Percentiles rank a stretch among this genome's conserved stretches.
phyloP scores from a whole-genome alignment of 2,888 invertebrate species.

The Amphipyra berbera region DNA sequence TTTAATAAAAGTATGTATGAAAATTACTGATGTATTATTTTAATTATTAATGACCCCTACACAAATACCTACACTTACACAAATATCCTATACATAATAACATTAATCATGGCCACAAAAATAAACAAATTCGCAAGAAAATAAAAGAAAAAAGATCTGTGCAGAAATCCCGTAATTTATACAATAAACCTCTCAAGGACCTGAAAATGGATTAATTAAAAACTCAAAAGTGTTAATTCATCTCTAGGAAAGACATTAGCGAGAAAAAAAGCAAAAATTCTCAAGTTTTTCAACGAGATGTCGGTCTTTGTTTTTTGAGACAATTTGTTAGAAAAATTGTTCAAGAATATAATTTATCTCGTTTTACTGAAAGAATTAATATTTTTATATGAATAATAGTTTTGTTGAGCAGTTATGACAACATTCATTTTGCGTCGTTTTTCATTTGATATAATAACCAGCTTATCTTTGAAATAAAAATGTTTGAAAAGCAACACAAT shows the following conservation, averaged over 20 bases:
- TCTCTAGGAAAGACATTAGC: slow-evolving; percentile 38
- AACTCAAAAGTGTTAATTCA: slow-evolving; percentile 49
- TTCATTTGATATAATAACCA: not conserved
- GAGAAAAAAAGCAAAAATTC: slow-evolving; percentile 53
- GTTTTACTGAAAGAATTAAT: slow-evolving; percentile 22
- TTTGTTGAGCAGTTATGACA: slow-evolving; percentile 18
- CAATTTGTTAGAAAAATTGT: slow-evolving; percentile 47
- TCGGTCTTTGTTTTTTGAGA: slow-evolving; percentile 41
- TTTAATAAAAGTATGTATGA: slow-evolving; percentile 67
- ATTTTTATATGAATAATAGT: slow-evolving; percentile 35
- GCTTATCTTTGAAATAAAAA: slow-evolving; percentile 1
- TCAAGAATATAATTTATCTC: slow-evolving; percentile 42
- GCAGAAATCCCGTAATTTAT: slow-evolving; percentile 15
- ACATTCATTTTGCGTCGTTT: slow-evolving; percentile 11
- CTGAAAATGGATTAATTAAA: slow-evolving; percentile 41
- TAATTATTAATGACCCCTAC: not conserved
- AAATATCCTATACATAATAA: too few relatives aligned
- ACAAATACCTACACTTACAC: not conserved
- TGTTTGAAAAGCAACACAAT: too few relatives aligned
- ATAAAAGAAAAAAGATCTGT: too few relatives aligned
- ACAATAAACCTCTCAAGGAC: slow-evolving; percentile 18
- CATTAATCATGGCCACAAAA: too few relatives aligned
- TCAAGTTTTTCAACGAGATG: slow-evolving; percentile 62
- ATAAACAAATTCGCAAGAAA: too few relatives aligned
- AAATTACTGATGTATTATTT: slow-evolving; percentile 21